A percentile compares a stretch with the other conserved stretches of the same genome.
These are phyloP conservation scores for Colinus virginianus DNA, from an alignment of 2,113 vertebrate genomes.

Conservation along the genomic window DNA sequence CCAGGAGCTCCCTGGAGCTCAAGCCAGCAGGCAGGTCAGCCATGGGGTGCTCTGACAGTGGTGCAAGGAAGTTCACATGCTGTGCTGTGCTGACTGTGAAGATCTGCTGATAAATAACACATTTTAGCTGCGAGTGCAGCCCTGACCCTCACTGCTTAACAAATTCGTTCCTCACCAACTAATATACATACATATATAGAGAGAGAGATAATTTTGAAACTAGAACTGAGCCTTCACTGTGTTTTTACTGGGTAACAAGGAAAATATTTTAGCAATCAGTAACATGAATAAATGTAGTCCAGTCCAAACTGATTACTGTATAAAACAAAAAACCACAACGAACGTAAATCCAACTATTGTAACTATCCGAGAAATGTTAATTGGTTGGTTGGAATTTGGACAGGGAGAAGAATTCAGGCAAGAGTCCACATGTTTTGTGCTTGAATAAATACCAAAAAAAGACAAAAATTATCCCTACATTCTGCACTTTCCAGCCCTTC, in stretches of 20 bases:
- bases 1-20: slow-evolving; percentile 27
- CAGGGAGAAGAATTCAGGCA: slow-evolving; percentile 19
- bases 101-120: slow-evolving; percentile 65
- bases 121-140: slow-evolving; percentile 12
- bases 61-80: slow-evolving; percentile 45
- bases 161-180: slow-evolving; percentile 26
- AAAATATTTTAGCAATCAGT: slow-evolving; percentile 28
- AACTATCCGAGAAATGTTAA: slow-evolving; percentile 63
- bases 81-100: slow-evolving; percentile 22
- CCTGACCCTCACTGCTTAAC: background rate
- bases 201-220: background rate
- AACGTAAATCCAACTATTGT: slow-evolving; percentile 9
- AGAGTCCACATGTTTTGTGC: slow-evolving; percentile 31
- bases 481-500: slow-evolving; percentile 42
- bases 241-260: slow-evolving; percentile 9
- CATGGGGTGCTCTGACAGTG: slow-evolving; percentile 25
- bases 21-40: slow-evolving; percentile 31
- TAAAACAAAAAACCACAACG: background rate
- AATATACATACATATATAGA: background rate
- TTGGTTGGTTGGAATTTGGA: slow-evolving; percentile 46
- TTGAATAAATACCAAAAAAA: slow-evolving; percentile 59
- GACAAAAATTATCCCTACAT: background rate
- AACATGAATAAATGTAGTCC: slow-evolving; percentile 6
- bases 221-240: background rate
- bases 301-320: background rate